Evolutionary conservation across 2,113 vertebrate genomes (phyloP).

Genomic region (Oceanodroma tethys): DNA sequence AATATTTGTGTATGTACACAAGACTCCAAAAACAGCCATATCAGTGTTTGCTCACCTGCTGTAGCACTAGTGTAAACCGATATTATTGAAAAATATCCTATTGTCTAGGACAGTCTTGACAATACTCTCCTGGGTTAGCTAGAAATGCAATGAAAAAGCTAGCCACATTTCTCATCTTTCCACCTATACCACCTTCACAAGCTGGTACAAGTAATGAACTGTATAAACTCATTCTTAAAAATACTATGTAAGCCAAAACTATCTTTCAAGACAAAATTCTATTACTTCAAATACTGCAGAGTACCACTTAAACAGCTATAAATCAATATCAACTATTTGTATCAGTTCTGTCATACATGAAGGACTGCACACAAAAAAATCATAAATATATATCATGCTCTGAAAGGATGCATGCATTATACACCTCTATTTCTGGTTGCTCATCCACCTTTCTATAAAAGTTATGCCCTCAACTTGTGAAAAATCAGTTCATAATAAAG

Average conservation of each 20-base stretch:
- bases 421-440: background rate
- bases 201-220: background rate
- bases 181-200: background rate
- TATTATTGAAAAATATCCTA: conserved; percentile 18
- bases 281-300: background rate
- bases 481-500: background rate
- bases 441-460: background rate
- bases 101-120: background rate
- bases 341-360: background rate
- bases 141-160: conserved; percentile 17
- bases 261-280: background rate
- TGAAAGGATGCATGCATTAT: background rate
- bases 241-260: background rate
- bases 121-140: background rate
- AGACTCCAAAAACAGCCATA: background rate
- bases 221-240: background rate
- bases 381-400: background rate
- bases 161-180: background rate
- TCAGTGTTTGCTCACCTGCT: conserved; percentile 60
- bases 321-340: background rate
- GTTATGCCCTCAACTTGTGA: background rate
- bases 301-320: background rate
- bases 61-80: background rate
- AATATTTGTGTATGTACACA: background rate
- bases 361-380: background rate